Evolutionary conservation across 2,113 vertebrate species (phyloP), one percentile per base, ranked within the genome.

Genomic region (Probosciger aterrimus): DNA sequence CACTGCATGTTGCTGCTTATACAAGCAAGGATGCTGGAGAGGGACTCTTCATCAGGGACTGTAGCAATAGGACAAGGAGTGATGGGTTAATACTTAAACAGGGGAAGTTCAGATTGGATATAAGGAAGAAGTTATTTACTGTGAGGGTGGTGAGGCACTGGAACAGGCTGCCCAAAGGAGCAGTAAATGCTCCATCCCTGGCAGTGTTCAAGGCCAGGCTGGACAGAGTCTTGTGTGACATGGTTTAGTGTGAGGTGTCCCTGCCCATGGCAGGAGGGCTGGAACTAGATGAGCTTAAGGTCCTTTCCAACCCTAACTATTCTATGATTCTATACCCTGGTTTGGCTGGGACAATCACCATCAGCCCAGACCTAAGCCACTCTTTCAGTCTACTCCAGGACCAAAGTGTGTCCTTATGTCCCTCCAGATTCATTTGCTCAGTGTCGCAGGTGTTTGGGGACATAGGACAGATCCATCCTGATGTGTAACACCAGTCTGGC

Each of bases 311-410:
- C 33, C 20, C 20, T 9, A n/a, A 23, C 33, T 14, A 59, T 39
- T n/a, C 20, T 57, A n/a, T 59, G 55, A 35, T 35, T 59, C 33
- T 35, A 24, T 11, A 37, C 16, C 6, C 23, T 62, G 23, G 7
- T 62, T 82, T 62, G 59, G 15, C 23, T 0, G 0, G 6, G 8
- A 2, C 10, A 60, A 9, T 18, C 52, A 28, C 20, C 50, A 7
- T 12, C 35, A 77, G 16, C 30, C 16, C 62, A 88, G 20, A 43
- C 23, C 41, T 44, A 46, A 31, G 2, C 6, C 1, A 0, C 25
- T 70, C 49, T 82, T 60, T 55, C 35, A n/a, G 13, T 7, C 10
- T 67, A 18, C 19, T 68, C n/a, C 63, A 80, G 57, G 12, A 76
- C 3, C 15, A 47, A 35, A 65, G 10, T 15, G 11, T 16, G 14